These are phyloP conservation scores for Lampropteryx suffumata DNA, from an alignment of 2,888 invertebrate genomes.

Conservation along the genomic window DNA sequence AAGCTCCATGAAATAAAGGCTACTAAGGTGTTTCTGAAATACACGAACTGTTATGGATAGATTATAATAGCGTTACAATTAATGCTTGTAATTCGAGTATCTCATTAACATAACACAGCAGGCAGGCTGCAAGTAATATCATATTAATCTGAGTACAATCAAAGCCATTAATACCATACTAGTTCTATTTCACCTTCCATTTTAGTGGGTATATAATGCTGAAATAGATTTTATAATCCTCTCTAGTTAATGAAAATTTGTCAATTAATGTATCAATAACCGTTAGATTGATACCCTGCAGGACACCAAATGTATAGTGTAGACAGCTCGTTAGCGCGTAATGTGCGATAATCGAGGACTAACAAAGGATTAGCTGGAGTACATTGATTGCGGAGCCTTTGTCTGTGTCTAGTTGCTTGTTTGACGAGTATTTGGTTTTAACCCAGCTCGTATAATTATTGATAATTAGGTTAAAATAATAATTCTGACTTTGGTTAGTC, in stretches of 20 bases:
- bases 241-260: not conserved
- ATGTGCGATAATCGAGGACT: conserved; percentile 14
- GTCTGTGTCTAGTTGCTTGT: not conserved
- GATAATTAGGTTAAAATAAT: too few species aligned
- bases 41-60: too few species aligned
- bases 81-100: not conserved
- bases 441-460: too few species aligned
- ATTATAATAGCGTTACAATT: not conserved
- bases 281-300: conserved; percentile 16
- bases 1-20: too few species aligned
- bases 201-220: too few species aligned
- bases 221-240: too few species aligned
- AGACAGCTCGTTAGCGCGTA: conserved; percentile 14
- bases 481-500: too few species aligned
- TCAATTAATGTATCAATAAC: not conserved
- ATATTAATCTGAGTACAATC: conserved; percentile 2
- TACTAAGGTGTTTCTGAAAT: too few species aligned
- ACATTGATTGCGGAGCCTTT: conserved; percentile 1
- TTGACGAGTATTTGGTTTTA: not conserved
- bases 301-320: conserved; percentile 10
- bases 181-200: not conserved
- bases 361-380: conserved; percentile 18
- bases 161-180: conserved; percentile 5
- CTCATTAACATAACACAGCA: not conserved
- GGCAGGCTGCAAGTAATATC: not conserved